These are phyloP conservation scores for Sinopyrophorus schimmeli DNA, from an alignment of 2,888 invertebrate species.

Conservation along the genomic window DNA sequence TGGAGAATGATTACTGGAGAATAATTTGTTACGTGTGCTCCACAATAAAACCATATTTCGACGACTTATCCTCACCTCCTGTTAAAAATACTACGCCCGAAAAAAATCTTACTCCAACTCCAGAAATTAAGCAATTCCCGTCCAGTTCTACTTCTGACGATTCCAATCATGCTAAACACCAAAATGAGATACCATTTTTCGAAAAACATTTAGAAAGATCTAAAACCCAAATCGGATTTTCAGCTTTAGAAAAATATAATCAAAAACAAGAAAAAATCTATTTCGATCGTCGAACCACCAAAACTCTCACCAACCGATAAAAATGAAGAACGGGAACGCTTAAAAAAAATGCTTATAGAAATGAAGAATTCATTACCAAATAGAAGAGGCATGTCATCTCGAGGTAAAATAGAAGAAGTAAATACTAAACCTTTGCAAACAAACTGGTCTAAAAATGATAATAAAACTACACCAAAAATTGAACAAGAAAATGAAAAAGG, in stretches of 20 bases:
- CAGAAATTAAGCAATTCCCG: constrained; percentile 33
- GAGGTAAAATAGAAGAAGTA: constrained; percentile 44
- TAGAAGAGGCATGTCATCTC: too few relatives aligned
- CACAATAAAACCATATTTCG: constrained; percentile 57
- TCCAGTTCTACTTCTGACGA: constrained; percentile 28
- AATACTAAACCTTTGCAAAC: constrained; percentile 38
- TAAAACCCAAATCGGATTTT: constrained; percentile 54
- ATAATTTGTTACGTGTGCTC: constrained; percentile 67
- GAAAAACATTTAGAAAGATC: constrained; percentile 49
- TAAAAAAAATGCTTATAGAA: constrained; percentile 74
- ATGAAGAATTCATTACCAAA: constrained; percentile 75
- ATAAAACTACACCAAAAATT: constrained; percentile 1
- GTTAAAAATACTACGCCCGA: constrained; percentile 36
- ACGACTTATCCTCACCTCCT: constrained; percentile 44
- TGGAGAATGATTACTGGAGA: constrained; percentile 64
- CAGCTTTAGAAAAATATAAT: constrained; percentile 48
- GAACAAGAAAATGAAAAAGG: constrained; percentile 20
- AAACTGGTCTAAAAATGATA: neutral
- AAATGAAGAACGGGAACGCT: constrained; percentile 61
- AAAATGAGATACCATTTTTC: constrained; percentile 17
- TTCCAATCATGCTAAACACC: constrained; percentile 27
- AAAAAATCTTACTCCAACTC: constrained; percentile 32
- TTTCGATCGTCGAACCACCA: constrained; percentile 40
- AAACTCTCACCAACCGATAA: constrained; percentile 49
- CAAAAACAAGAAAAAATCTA: constrained; percentile 35